Evolutionary conservation across 2,888 invertebrate genomes (phyloP).

Genomic region (Gibbula magus): DNA sequence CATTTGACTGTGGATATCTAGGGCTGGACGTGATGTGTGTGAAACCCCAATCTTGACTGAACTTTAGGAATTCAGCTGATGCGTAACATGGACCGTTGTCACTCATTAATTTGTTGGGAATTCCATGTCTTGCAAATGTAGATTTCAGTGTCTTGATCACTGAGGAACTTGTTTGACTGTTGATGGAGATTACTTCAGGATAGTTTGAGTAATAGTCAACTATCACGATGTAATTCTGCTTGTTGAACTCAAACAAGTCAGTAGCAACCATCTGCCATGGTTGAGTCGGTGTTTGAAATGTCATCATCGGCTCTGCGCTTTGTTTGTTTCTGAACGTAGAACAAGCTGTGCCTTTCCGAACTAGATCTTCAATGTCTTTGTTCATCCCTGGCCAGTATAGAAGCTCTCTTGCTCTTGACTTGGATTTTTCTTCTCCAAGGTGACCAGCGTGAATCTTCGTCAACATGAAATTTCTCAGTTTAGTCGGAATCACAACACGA

Average conservation of each 20-base stretch:
- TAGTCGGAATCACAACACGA: too few relatives aligned
- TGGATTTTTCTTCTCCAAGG: too few relatives aligned
- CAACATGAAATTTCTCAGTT: too few relatives aligned
- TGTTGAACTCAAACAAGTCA: constrained; percentile 16
- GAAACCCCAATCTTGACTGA: constrained; percentile 32
- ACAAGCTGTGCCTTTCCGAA: too few relatives aligned
- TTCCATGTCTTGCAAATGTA: constrained; percentile 27
- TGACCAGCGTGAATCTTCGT: too few relatives aligned
- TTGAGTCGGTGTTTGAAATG: background rate
- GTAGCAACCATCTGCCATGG: background rate
- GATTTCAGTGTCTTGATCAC: background rate
- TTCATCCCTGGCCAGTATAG: too few relatives aligned
- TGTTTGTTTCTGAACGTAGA: background rate
- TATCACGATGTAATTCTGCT: constrained; percentile 20
- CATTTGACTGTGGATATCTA: constrained; percentile 34
- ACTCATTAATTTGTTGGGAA: constrained; percentile 22
- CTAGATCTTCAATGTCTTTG: too few relatives aligned
- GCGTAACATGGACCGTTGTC: constrained; percentile 30
- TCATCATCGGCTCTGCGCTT: background rate
- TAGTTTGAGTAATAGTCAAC: constrained; percentile 23
- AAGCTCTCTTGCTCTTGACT: too few relatives aligned
- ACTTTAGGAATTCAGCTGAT: constrained; percentile 21
- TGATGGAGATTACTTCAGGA: constrained; percentile 15
- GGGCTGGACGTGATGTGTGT: constrained; percentile 29
- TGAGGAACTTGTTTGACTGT: background rate